phyloP scores from a whole-genome alignment of 35 echinoderm and acorn worm species.

The Nesometra sesokonis region DNA sequence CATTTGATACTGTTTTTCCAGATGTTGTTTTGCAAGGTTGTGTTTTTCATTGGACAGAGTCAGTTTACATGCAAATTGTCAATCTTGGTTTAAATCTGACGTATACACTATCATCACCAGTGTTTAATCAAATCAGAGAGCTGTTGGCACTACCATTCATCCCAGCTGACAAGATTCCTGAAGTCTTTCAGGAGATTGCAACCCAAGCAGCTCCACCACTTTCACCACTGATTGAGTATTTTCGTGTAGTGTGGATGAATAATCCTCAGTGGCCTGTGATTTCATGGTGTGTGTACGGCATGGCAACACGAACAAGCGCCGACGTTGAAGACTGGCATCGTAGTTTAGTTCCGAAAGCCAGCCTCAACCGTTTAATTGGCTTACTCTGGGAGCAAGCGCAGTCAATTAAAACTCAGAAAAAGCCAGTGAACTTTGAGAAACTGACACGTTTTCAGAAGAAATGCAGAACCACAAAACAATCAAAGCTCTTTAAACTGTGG shows the following conservation, averaged over 20 bases:
- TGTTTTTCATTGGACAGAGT: neutral
- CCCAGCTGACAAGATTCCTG: neutral
- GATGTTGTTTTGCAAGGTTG: neutral
- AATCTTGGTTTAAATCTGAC: neutral
- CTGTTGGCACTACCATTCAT: neutral
- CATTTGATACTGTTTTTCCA: neutral
- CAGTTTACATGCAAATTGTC: neutral
- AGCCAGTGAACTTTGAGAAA: neutral
- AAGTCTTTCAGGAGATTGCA: neutral
- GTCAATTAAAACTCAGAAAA: neutral
- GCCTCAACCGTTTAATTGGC: neutral
- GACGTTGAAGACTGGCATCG: neutral
- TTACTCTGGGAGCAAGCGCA: neutral
- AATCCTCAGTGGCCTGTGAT: neutral
- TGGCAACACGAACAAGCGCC: neutral
- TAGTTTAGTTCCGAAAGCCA: neutral
- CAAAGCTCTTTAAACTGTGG: neutral
- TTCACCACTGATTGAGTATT: neutral
- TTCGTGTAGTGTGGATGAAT: neutral
- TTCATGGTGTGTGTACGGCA: neutral
- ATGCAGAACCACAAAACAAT: neutral
- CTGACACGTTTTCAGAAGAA: neutral
- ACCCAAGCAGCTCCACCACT: neutral
- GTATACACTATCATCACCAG: neutral
- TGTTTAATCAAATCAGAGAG: neutral